Evolutionary conservation across 2,797 vertebrate species (phyloP).

Genomic region (Zenarchopterus dispar): DNA sequence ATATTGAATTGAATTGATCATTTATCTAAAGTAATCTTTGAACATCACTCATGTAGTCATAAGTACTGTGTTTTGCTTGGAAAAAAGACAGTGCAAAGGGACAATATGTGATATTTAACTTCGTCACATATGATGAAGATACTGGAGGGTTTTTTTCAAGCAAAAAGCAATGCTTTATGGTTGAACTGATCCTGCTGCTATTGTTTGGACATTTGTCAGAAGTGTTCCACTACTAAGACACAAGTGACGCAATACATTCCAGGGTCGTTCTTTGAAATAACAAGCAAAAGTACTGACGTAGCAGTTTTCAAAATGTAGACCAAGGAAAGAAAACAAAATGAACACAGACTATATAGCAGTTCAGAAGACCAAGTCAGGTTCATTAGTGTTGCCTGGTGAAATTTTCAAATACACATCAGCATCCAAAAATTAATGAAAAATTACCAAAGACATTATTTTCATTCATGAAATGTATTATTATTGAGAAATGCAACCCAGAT

Average conservation of each 20-base stretch:
- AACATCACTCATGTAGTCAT: no score
- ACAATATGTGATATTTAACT: conserved; percentile 15
- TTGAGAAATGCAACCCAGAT: no score
- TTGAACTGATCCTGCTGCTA: conserved; percentile 22
- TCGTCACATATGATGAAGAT: no score
- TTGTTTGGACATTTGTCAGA: conserved; percentile 34
- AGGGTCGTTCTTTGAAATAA: conserved; percentile 35
- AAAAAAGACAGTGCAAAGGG: not conserved
- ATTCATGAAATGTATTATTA: no score
- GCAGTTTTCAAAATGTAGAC: not conserved
- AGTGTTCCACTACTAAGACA: conserved; percentile 10
- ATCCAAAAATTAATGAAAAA: no score
- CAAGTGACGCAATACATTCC: conserved; percentile 27
- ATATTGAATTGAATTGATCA: no score
- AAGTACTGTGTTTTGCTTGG: no score
- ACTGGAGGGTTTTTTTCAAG: no score
- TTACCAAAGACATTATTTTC: no score
- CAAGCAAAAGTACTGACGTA: conserved; percentile 3
- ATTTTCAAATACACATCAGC: not conserved
- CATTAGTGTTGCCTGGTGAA: not conserved
- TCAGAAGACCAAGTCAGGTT: not conserved
- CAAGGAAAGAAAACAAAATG: not conserved
- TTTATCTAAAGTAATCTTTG: no score
- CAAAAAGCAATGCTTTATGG: no score
- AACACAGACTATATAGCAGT: not conserved